Evolutionary conservation across 1,140 invertebrate genomes (phyloP), one percentile per base, ranked within the genome.

Genomic region (Drosophila watanabei): DNA sequence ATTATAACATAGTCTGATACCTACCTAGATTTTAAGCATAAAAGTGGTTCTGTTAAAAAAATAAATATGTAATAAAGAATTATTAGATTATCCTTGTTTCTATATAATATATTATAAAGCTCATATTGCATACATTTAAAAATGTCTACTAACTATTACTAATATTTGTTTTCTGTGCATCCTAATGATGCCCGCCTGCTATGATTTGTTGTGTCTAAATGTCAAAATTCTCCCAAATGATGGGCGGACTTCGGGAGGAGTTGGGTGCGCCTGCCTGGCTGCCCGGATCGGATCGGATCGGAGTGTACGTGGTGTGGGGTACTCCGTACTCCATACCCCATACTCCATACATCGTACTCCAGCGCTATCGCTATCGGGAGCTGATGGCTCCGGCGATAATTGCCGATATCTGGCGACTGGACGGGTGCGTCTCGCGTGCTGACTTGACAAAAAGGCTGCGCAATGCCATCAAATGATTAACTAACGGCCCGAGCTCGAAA

Each of bases 381-480:
- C 70, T 72, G 85, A 89, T 88, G 86, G 80, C 81, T 89, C 58
- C 43, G 59, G 24, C 56, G 85, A 89, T 89, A 89, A 89, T 89
- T 89, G 80, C 87, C 72, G 81, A 81, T 89, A 89, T 73, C 69
- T 69, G 66, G 56, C 48, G 57, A 43, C 58, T 72, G 59, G 39
- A 48, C 58, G 52, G 76, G 69, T 73, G 75, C 81, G 79, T 72
- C 73, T 85, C 66, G 65, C 66, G 75, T 85, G 77, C 80, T 73
- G 58, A 75, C 68, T 88, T 89, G 85, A 89, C 78, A 89, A 89
- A 89, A 89, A 88, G 69, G 54, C 71, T 75, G 56, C 60, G 66
- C 80, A 87, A 90, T 90, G 79, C 80, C 89, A 90, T 90, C 80
- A 90, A 90, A 90, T 91, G 86, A 90, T 90, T 90, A 90, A 90